Conservation (phyloP, 2,888 invertebrate genomes). For the Pristionchus maxplancki region DNA sequence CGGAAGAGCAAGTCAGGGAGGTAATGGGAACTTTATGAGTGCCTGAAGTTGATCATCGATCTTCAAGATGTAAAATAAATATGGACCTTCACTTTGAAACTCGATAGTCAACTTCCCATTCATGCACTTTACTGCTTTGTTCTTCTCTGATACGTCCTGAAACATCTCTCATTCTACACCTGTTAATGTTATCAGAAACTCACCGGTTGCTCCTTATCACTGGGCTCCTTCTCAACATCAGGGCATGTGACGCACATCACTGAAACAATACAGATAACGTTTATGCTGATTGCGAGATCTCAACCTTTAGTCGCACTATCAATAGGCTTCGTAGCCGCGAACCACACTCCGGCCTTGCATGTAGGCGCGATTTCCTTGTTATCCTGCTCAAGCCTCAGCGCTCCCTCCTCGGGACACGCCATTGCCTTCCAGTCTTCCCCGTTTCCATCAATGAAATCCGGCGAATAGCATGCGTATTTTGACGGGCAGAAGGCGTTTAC, state of each 20-base stretch:
- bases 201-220: background rate
- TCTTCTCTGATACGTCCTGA: background rate
- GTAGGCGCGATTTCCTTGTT: background rate
- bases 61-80: background rate
- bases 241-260: background rate
- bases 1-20: background rate
- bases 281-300: background rate
- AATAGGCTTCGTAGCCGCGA: background rate
- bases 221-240: background rate
- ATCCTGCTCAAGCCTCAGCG: background rate
- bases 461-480: background rate
- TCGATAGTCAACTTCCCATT: background rate
- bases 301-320: background rate
- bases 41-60: background rate
- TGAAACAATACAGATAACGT: background rate
- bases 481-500: background rate
- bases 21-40: background rate
- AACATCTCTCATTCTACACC: background rate
- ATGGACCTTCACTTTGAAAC: background rate
- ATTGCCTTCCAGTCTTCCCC: background rate
- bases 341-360: background rate
- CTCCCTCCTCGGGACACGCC: background rate
- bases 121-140: background rate
- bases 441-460: background rate
- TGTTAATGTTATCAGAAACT: background rate